phyloP scores from a whole-genome alignment of 2,797 vertebrate genomes.

The Champsocephalus gunnari region DNA sequence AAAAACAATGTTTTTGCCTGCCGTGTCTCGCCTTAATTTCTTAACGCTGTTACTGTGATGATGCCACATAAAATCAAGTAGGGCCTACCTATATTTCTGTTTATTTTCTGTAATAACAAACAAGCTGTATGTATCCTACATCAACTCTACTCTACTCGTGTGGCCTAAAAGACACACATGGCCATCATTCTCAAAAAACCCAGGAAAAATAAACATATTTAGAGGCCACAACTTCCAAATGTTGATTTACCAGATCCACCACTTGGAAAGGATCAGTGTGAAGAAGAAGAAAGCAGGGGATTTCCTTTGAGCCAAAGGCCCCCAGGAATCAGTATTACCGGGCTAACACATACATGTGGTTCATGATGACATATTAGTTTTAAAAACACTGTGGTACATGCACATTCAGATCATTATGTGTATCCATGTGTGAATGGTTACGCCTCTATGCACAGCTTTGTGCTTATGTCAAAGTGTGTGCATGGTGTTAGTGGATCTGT shows the following conservation, averaged over 20 bases:
- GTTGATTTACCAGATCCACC: slow-evolving; percentile 46
- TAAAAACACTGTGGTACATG: slow-evolving; percentile 34
- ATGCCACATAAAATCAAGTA: not conserved
- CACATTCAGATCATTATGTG: slow-evolving; percentile 27
- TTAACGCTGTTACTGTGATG: not conserved
- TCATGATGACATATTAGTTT: slow-evolving; percentile 37
- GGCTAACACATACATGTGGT: slow-evolving; percentile 27
- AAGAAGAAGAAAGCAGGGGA: slow-evolving; percentile 33
- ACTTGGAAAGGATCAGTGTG: slow-evolving; percentile 38
- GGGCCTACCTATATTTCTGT: not conserved
- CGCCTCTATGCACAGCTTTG: not conserved
- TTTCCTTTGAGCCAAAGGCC: slow-evolving; percentile 28
- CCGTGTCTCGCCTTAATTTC: not conserved
- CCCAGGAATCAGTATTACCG: slow-evolving; percentile 17
- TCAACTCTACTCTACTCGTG: not conserved
- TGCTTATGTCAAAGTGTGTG: not conserved
- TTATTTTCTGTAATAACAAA: not conserved
- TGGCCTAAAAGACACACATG: not conserved
- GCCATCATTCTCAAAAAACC: not conserved
- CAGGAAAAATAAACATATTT: not conserved
- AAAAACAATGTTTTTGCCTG: no score
- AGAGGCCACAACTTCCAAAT: not conserved
- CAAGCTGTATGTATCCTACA: not conserved
- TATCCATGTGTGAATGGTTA: slow-evolving; percentile 32
- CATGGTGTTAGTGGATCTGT: slow-evolving; percentile 7